Evolutionary conservation across 2,888 invertebrate genomes (phyloP).

Genomic region (Crioceris asparagi): DNA sequence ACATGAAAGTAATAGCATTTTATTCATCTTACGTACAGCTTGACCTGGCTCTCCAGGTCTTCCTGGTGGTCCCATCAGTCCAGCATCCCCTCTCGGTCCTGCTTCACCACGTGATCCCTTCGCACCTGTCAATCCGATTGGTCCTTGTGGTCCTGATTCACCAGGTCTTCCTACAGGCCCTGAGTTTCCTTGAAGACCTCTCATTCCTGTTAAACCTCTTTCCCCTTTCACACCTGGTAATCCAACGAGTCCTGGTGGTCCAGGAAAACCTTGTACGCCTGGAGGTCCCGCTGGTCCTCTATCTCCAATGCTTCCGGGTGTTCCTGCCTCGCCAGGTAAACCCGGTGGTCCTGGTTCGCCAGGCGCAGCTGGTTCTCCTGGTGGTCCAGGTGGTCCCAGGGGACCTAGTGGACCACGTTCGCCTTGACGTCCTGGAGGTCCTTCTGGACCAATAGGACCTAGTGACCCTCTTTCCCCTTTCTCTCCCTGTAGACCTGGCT

Average conservation of each 20-base stretch:
- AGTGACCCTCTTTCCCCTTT: constrained; percentile 65
- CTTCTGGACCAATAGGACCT: constrained; percentile 66
- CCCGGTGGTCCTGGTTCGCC: constrained; percentile 69
- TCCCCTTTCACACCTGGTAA: constrained; percentile 64
- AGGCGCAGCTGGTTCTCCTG: constrained; percentile 71
- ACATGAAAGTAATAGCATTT: constrained; percentile 1
- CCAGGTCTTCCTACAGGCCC: constrained; percentile 52
- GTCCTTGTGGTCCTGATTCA: constrained; percentile 51
- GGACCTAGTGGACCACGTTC: constrained; percentile 71
- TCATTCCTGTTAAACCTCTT: constrained; percentile 56
- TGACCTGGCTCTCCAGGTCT: constrained; percentile 65
- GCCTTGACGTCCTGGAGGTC: constrained; percentile 55
- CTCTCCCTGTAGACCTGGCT: constrained; percentile 54
- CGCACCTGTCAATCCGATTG: constrained; percentile 51
- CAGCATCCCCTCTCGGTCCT: constrained; percentile 64
- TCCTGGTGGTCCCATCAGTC: constrained; percentile 66
- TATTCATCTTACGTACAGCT: constrained; percentile 40
- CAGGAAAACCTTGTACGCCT: constrained; percentile 59
- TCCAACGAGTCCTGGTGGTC: constrained; percentile 57
- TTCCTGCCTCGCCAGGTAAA: constrained; percentile 60
- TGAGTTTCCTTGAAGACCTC: constrained; percentile 62
- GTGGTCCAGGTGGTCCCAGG: constrained; percentile 62
- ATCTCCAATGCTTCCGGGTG: constrained; percentile 62
- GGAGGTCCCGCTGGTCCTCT: constrained; percentile 61
- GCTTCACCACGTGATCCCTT: constrained; percentile 68